phyloP scores from a whole-genome alignment of 2,797 vertebrate species.

The Hippoglossus hippoglossus region DNA sequence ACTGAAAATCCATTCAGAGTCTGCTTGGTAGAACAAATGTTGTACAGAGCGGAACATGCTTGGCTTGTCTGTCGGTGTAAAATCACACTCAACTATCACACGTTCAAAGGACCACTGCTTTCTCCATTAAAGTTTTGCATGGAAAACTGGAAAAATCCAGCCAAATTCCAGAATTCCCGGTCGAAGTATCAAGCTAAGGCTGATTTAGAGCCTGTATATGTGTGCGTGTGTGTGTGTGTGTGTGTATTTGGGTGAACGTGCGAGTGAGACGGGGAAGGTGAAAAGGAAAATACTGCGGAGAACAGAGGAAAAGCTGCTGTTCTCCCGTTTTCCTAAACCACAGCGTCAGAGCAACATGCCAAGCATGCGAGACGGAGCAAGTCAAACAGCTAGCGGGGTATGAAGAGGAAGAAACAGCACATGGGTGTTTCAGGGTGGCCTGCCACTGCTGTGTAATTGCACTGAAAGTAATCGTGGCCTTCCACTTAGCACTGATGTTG shows the following conservation, averaged over 20 bases:
- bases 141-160: conserved; percentile 63
- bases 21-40: conserved; percentile 73
- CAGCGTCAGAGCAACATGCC: conserved; percentile 42
- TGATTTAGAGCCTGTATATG: conserved; percentile 57
- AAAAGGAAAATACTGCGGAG: conserved; percentile 47
- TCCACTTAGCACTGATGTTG: conserved; percentile 14
- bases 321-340: conserved; percentile 72
- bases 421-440: conserved; percentile 64
- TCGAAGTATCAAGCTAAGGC: conserved; percentile 59
- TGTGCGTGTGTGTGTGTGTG: conserved; percentile 21
- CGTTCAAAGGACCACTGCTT: conserved; percentile 77
- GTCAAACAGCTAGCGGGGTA: conserved; percentile 33
- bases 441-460: conserved; percentile 27
- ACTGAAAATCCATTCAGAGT: conserved; percentile 76
- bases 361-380: conserved; percentile 47
- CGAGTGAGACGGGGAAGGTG: conserved; percentile 35
- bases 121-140: conserved; percentile 81
- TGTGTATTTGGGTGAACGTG: conserved; percentile 15
- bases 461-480: conserved; percentile 36
- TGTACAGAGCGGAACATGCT: conserved; percentile 78
- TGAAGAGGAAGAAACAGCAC: conserved; percentile 48
- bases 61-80: conserved; percentile 73
- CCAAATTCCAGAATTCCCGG: conserved; percentile 77
- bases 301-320: conserved; percentile 66
- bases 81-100: conserved; percentile 74